phyloP scores from a whole-genome alignment of 1,140 invertebrate genomes.

The Stenopsyche tienmushanensis region DNA sequence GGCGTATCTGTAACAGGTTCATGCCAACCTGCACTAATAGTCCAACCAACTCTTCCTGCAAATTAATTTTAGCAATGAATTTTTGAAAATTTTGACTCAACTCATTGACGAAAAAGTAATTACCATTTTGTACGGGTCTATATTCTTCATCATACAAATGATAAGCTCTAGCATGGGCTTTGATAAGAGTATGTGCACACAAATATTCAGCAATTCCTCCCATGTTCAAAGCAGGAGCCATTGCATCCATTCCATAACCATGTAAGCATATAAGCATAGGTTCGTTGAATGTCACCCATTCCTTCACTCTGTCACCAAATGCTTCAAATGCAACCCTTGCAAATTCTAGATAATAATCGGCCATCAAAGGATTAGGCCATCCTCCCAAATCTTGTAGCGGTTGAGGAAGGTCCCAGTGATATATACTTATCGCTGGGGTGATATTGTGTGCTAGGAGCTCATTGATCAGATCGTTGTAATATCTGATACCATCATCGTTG shows the following conservation, averaged over 20 bases:
- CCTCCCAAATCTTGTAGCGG: constrained; percentile 61
- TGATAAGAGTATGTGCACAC: constrained; percentile 55
- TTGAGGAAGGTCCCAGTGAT: constrained; percentile 62
- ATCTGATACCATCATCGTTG: constrained; percentile 56
- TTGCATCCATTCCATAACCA: constrained; percentile 49
- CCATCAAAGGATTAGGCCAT: constrained; percentile 60
- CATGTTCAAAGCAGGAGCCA: constrained; percentile 47
- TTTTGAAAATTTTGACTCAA: neutral
- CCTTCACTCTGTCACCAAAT: constrained; percentile 47
- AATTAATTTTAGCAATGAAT: neutral
- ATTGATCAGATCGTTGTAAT: constrained; percentile 65
- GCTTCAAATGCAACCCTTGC: constrained; percentile 44
- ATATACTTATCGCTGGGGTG: constrained; percentile 59
- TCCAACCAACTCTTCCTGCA: constrained; percentile 56
- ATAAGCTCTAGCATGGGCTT: constrained; percentile 57
- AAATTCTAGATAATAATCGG: constrained; percentile 55
- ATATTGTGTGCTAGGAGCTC: constrained; percentile 57
- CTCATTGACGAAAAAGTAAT: neutral
- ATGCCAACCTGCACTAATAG: constrained; percentile 53
- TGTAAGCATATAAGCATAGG: constrained; percentile 46
- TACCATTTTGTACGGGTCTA: constrained; percentile 41
- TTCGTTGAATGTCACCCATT: constrained; percentile 54
- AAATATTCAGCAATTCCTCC: constrained; percentile 52
- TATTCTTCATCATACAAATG: constrained; percentile 58
- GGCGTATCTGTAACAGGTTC: constrained; percentile 47